A percentile compares a stretch with the other conserved stretches of the same genome.
phyloP scores from a whole-genome alignment of 2,113 vertebrate species.

The Clarias magur region DNA sequence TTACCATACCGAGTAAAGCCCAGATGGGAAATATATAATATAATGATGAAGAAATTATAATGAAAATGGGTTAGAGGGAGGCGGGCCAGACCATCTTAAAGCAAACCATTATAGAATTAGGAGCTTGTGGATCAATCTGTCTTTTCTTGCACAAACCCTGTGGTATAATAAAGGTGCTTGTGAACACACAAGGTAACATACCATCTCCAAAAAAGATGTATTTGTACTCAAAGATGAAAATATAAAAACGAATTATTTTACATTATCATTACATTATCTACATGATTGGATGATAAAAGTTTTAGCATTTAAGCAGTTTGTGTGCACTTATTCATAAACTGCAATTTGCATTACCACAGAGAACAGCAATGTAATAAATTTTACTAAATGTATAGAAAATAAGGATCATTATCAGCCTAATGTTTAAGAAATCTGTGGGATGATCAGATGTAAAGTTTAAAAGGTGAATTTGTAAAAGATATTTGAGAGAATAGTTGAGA shows the following conservation, averaged over 20 bases:
- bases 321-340: background rate
- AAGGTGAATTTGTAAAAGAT: background rate
- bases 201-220: background rate
- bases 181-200: background rate
- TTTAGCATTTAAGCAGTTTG: background rate
- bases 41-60: slow-evolving; percentile 61
- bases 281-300: background rate
- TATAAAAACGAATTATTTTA: background rate
- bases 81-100: slow-evolving; percentile 52
- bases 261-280: background rate
- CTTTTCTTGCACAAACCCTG: slow-evolving; percentile 41
- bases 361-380: background rate
- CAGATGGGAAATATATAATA: slow-evolving; percentile 62
- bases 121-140: slow-evolving; percentile 61
- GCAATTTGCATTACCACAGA: background rate
- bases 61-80: slow-evolving; percentile 55
- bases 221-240: slow-evolving; percentile 8
- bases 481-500: background rate
- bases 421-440: background rate
- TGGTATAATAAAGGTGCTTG: slow-evolving; percentile 17
- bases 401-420: background rate
- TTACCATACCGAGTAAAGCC: slow-evolving; percentile 56
- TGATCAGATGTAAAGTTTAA: background rate
- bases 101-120: slow-evolving; percentile 63
- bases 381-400: background rate